A percentile compares a stretch with the other conserved stretches of the same genome.
These are phyloP conservation scores for Lagocephalus sceleratus DNA, from an alignment of 2,797 vertebrate species.

Conservation along the genomic window DNA sequence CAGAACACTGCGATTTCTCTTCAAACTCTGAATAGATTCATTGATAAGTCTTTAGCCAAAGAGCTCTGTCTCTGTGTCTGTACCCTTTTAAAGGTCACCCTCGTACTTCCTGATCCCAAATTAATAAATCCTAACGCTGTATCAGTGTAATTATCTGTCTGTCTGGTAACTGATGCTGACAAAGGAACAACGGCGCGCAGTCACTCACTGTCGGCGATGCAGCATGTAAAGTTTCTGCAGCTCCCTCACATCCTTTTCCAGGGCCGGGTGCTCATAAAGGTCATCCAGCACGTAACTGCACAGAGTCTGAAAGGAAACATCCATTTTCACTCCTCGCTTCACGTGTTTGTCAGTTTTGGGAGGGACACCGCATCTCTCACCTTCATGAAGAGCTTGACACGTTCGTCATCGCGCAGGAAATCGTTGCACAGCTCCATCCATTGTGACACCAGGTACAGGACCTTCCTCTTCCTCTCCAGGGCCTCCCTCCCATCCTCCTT, in stretches of 20 bases:
- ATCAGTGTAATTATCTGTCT: neutral
- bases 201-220: constrained; percentile 91
- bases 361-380: constrained; percentile 61
- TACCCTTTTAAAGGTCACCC: constrained; percentile 19
- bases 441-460: constrained; percentile 90
- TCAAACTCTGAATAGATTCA: constrained; percentile 56
- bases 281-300: constrained; percentile 90
- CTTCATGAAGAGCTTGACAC: constrained; percentile 93
- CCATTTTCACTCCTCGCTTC: constrained; percentile 18
- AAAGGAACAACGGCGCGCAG: neutral
- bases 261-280: constrained; percentile 88
- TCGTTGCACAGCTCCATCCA: constrained; percentile 89
- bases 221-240: constrained; percentile 90
- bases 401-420: constrained; percentile 89
- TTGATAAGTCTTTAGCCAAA: constrained; percentile 51
- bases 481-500: constrained; percentile 86
- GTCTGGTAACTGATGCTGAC: neutral
- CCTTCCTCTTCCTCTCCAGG: constrained; percentile 89
- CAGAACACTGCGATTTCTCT: constrained; percentile 48
- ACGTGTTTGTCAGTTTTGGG: constrained; percentile 1
- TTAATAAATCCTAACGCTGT: constrained; percentile 1
- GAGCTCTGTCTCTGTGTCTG: constrained; percentile 50
- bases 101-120: constrained; percentile 9
- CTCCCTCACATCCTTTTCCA: constrained; percentile 90
- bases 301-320: constrained; percentile 80